phyloP scores from a whole-genome alignment of 2,888 invertebrate genomes.

The Desoria tigrina region DNA sequence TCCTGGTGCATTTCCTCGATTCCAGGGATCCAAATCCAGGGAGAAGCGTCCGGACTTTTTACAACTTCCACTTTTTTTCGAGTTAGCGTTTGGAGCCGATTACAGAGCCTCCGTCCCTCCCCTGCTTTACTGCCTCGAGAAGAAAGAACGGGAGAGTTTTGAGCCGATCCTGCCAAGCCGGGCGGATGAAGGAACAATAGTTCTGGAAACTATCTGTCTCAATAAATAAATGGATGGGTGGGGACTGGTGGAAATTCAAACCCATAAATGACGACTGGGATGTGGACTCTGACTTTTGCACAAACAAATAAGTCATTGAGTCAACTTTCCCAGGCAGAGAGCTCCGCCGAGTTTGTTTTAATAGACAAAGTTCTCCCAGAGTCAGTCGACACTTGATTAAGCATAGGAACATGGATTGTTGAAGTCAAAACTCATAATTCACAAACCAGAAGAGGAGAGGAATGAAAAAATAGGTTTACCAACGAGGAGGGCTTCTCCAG shows the following conservation, averaged over 20 bases:
- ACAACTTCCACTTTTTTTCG: too few relatives aligned
- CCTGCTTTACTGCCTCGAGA: too few relatives aligned
- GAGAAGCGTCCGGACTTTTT: too few relatives aligned
- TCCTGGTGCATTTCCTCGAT: too few relatives aligned
- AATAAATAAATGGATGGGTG: slow-evolving; percentile 42
- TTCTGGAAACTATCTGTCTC: slow-evolving; percentile 51
- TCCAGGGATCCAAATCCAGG: too few relatives aligned
- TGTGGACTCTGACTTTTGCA: slow-evolving; percentile 46
- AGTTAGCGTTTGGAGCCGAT: too few relatives aligned
- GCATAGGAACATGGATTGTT: slow-evolving; percentile 44
- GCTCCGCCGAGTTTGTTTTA: slow-evolving; percentile 45
- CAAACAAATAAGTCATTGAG: slow-evolving; percentile 52
- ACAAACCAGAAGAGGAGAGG: too few relatives aligned
- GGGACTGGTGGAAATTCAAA: slow-evolving; percentile 37
- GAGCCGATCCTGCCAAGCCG: too few relatives aligned
- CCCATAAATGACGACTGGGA: slow-evolving; percentile 46
- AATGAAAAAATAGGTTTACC: slow-evolving; percentile 8
- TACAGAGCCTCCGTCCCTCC: too few relatives aligned
- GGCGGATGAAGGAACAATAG: slow-evolving; percentile 41
- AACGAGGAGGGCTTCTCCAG: neutral
- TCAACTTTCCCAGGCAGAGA: slow-evolving; percentile 45
- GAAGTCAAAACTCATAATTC: slow-evolving; percentile 54
- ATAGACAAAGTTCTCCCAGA: slow-evolving; percentile 49
- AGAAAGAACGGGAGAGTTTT: too few relatives aligned
- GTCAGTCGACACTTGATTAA: slow-evolving; percentile 52